phyloP scores from a whole-genome alignment of 2,797 vertebrate species.

The Brachyalestes nurse region DNA sequence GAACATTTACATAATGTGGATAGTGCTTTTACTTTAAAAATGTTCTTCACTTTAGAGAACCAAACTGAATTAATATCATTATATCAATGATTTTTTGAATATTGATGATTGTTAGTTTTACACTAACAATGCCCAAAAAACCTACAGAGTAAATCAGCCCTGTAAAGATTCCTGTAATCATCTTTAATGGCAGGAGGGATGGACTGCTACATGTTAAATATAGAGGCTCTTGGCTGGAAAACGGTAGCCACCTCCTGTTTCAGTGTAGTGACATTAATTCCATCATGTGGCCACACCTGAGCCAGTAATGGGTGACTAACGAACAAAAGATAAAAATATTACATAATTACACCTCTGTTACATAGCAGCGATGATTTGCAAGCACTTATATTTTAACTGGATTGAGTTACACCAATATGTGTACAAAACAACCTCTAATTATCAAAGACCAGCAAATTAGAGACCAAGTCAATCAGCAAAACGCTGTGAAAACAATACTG shows the following conservation, averaged over 20 bases:
- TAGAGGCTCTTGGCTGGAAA: background rate
- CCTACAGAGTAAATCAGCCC: too few relatives aligned
- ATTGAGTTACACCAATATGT: background rate
- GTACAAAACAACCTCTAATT: background rate
- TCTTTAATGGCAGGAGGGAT: background rate
- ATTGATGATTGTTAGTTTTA: too few relatives aligned
- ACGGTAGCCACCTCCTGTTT: background rate
- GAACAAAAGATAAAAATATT: conserved; percentile 12
- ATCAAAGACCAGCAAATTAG: conserved; percentile 6
- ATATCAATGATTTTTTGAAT: too few relatives aligned
- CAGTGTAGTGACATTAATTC: background rate
- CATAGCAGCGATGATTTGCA: background rate
- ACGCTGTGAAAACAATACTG: background rate
- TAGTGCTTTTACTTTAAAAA: too few relatives aligned
- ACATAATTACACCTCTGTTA: conserved; percentile 2
- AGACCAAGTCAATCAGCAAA: background rate
- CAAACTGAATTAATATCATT: too few relatives aligned
- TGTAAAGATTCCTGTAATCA: background rate
- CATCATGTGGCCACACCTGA: conserved; percentile 3
- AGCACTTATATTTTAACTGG: conserved; percentile 7
- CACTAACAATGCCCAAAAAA: background rate
- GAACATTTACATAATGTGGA: too few relatives aligned
- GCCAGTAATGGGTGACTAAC: background rate
- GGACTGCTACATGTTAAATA: background rate
- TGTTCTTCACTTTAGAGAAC: too few relatives aligned